Base-by-base conservation (phyloP, 2,888 invertebrate genomes). In the Alloplasta piceator region DNA sequence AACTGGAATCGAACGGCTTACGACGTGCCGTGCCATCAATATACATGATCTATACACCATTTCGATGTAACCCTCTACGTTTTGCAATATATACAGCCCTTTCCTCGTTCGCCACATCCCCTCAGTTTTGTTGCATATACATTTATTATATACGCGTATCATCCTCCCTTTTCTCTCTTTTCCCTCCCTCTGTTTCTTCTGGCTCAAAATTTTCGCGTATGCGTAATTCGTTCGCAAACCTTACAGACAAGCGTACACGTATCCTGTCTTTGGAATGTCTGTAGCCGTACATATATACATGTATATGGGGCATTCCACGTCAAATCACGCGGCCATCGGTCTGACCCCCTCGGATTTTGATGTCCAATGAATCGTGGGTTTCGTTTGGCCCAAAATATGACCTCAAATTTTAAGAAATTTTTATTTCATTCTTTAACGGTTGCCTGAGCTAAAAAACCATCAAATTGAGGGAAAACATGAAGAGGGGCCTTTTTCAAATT, bases 41-140 rank as follows among this genome's bases (percentile, higher is more conserved):
- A 89, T 87, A 89, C 85, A 88, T 88, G 89, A 89, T 89, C 88
- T 89, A 89, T 88, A 87, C 86, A 87, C 84, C 86, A 80, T 87
- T 86, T 87, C 85, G 85, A 84, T 84, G 83, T 84, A 43, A 12
- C 58, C 26, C 43, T 16, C 43, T 66, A 64, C 67, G 70, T 63
- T 61, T 46, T 7, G 10, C 56, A 26, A 26, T 26, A 26, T 26
- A 26, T 26, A 46, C 63, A 74, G 75, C 64, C 46, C 72, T 64
- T 67, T 60, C 14, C 60, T 4, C 41, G 39, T 41, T 6, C 41
- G 60, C 52, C 63, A 52, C 43, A 55, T n/a, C 14, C 41, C n/a
- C 60, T 60, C 41, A 60, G 12, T 14, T 60, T 39, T 14, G 14
- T 60, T 41, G 12, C 7, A 60, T 52, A 52, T 14, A 14, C 6